Evolutionary conservation across 1,140 invertebrate species (phyloP), one percentile per base, ranked within the genome.

Genomic region (Drosophila baimaii): DNA sequence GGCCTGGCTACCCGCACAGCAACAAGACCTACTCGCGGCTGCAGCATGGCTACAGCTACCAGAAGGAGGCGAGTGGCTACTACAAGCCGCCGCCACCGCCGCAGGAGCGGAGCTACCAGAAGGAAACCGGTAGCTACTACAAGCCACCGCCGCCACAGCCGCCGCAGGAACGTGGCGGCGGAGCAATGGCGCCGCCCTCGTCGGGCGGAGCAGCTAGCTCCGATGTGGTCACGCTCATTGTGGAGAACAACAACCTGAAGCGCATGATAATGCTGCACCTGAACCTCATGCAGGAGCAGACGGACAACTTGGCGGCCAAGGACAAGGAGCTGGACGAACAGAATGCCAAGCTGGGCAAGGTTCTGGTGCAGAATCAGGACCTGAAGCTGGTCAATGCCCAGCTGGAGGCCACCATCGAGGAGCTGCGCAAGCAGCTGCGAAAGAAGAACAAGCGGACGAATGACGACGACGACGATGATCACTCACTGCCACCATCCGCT

Each of bases 281-380:
- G 57, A 95, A 96, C 90, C 90, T 96, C 35, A 95, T 96, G 79
- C 95, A 96, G 91, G 95, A 96, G 81, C 95, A 96, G 82, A 95
- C 95, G 37, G 95, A 96, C 78, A 94, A 95, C 68, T 93, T 96
- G 68, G 91, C 94, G 63, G 94, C 93, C 69, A 95, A 95, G 92
- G 95, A 96, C 75, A 95, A 94, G 79, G 92, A 94, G 23, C 92
- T 95, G 35, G 81, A 81, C 3, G 85, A 89, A 23, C 73, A 75
- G 31, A 74, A 41, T 37, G 41, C 23, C 3, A 69, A 72, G 23
- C 74, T 90, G 31, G 51, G 69, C 52, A 35, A 57, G 12, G 47
- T 90, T 25, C 17, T 66, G n/a, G 47, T 57, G 8, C 65, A 86
- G 23, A 88, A 88, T 31, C 68, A 81, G 31, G 78, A 84, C 29